Evolutionary conservation across 1,140 invertebrate genomes (phyloP).

Genomic region (Oncopeltus fasciatus): DNA sequence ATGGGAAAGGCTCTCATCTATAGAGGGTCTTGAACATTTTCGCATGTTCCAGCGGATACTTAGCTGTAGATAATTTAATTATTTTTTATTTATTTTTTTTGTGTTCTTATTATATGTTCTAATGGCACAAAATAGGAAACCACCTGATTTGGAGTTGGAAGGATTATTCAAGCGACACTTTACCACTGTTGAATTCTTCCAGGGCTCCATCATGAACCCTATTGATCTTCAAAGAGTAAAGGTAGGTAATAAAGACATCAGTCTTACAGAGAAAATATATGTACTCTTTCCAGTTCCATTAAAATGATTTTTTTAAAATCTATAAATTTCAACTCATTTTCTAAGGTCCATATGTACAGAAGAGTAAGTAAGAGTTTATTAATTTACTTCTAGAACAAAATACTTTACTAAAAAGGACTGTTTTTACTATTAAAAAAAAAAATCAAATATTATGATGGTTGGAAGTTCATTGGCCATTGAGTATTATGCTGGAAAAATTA

Average conservation of each 20-base stretch:
- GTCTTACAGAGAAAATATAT: neutral
- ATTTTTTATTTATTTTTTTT: constrained; percentile 8
- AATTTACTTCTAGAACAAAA: too few relatives aligned
- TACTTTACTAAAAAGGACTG: too few relatives aligned
- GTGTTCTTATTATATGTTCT: constrained; percentile 19
- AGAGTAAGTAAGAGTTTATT: too few relatives aligned
- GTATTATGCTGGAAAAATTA: too few relatives aligned
- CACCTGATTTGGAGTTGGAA: constrained; percentile 93
- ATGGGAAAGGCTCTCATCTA: neutral
- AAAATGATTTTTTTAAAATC: too few relatives aligned
- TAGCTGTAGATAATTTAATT: constrained; percentile 3
- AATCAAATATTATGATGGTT: too few relatives aligned
- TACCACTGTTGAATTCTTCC: constrained; percentile 99
- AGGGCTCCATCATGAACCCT: constrained; percentile 99
- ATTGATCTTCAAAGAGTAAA: constrained; percentile 97
- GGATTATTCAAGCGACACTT: constrained; percentile 98
- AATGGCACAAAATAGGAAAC: constrained; percentile 48
- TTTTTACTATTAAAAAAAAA: too few relatives aligned
- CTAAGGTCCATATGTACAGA: too few relatives aligned
- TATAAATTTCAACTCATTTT: too few relatives aligned
- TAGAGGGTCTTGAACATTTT: neutral
- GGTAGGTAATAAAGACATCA: constrained; percentile 45
- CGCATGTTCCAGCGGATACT: neutral
- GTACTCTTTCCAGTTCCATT: too few relatives aligned
- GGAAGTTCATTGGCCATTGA: too few relatives aligned